A percentile compares a stretch with the other conserved stretches of the same genome.
phyloP scores from a whole-genome alignment of 2,888 invertebrate genomes.

The Yponomeuta cagnagella region DNA sequence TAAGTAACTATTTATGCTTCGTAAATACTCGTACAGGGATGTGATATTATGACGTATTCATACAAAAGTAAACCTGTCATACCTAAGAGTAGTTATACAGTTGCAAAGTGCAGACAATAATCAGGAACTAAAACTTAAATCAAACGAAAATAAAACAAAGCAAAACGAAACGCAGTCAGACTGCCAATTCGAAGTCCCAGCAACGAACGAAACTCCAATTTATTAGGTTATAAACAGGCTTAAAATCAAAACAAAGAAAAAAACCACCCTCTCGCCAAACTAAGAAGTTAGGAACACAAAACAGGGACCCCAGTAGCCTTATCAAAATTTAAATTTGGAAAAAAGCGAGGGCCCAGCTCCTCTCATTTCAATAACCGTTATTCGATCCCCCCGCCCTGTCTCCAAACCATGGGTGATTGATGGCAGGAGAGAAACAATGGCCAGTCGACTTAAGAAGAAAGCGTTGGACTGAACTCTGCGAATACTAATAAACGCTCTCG shows the following conservation, averaged over 20 bases:
- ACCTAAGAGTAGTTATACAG: too few species aligned
- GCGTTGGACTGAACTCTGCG: slow-evolving; percentile 47
- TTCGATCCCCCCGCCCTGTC: slow-evolving; percentile 41
- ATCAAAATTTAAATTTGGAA: slow-evolving; percentile 76
- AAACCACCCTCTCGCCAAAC: slow-evolving; percentile 55
- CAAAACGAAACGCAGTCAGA: background rate
- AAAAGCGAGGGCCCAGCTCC: slow-evolving; percentile 60
- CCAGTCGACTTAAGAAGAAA: slow-evolving; percentile 38
- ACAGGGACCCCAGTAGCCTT: slow-evolving; percentile 63
- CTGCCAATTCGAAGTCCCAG: background rate
- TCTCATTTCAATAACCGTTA: slow-evolving; percentile 77
- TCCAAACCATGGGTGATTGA: slow-evolving; percentile 67
- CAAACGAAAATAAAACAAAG: background rate
- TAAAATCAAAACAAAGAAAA: slow-evolving; percentile 41
- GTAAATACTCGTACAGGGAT: too few species aligned
- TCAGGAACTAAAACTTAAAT: background rate
- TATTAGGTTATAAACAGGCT: slow-evolving; percentile 15
- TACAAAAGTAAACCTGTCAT: too few species aligned
- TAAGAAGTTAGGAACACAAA: slow-evolving; percentile 59
- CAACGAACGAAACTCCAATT: slow-evolving; percentile 9
- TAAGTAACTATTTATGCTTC: too few species aligned
- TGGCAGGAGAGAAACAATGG: slow-evolving; percentile 70
- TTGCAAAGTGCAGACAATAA: background rate
- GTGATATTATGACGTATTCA: too few species aligned
- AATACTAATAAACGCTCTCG: slow-evolving; percentile 66